Evolutionary conservation across 2,113 vertebrate species (phyloP).

Genomic region (Panthera tigris): DNA sequence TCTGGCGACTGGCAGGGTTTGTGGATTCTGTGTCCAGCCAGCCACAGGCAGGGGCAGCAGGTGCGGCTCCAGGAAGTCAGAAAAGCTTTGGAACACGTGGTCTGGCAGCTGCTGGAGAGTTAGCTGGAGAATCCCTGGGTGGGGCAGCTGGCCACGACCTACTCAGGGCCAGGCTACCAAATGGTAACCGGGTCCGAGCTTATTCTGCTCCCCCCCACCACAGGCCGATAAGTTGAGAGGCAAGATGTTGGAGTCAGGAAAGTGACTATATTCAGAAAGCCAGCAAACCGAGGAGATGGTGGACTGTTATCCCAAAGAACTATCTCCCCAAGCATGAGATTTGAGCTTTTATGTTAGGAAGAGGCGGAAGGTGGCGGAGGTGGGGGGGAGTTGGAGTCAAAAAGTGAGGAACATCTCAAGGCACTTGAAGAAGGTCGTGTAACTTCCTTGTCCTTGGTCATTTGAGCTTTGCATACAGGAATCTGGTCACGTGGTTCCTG

Average conservation of each 20-base stretch:
- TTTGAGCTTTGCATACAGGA: background rate
- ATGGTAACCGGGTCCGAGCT: background rate
- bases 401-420: background rate
- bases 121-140: background rate
- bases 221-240: background rate
- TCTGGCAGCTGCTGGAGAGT: background rate
- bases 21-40: fast-evolving
- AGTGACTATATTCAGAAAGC: background rate
- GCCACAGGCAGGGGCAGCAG: background rate
- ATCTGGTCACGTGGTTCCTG: background rate
- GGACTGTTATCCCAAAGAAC: background rate
- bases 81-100: too few species aligned
- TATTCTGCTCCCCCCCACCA: background rate
- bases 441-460: background rate
- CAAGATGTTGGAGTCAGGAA: background rate
- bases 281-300: background rate
- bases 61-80: background rate
- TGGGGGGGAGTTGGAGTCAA: background rate
- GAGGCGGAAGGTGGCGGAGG: background rate
- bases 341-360: background rate
- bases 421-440: background rate
- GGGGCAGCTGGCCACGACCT: background rate
- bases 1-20: background rate
- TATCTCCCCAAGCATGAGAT: background rate
- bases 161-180: background rate